Conservation (phyloP, 2,888 invertebrate genomes). For the Hoplodrina blanda region DNA sequence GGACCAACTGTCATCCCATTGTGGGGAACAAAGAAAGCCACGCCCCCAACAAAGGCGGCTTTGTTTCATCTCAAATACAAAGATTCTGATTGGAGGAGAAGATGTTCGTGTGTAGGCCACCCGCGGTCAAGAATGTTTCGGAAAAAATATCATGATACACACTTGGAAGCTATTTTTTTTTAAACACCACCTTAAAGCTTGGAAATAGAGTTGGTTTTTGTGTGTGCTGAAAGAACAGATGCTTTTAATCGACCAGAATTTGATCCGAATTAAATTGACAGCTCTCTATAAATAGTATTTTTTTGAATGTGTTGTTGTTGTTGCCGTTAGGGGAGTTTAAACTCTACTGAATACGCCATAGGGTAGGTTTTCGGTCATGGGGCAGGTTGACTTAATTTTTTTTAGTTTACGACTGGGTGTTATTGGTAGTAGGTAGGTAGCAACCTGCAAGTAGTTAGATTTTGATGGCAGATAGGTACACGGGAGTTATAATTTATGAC, state of each 20-base stretch:
- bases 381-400: constrained; percentile 44
- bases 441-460: constrained; percentile 38
- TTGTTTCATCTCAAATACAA: constrained; percentile 85
- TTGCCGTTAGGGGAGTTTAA: constrained; percentile 17
- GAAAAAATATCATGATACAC: constrained; percentile 72
- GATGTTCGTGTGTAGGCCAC: constrained; percentile 64
- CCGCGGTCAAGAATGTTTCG: constrained; percentile 77
- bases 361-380: constrained; percentile 22
- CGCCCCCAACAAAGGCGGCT: constrained; percentile 84
- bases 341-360: accelerated
- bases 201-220: constrained; percentile 52
- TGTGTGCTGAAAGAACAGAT: constrained; percentile 68
- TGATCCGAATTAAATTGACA: constrained; percentile 84
- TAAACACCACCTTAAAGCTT: constrained; percentile 10
- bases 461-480: constrained; percentile 61
- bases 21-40: constrained; percentile 84
- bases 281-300: constrained; percentile 77
- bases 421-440: constrained; percentile 41
- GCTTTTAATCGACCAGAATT: constrained; percentile 76
- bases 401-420: constrained; percentile 44
- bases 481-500: constrained; percentile 57
- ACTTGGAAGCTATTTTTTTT: constrained; percentile 45
- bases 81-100: constrained; percentile 79
- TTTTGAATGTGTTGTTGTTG: constrained; percentile 57
- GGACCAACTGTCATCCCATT: constrained; percentile 87